Base-by-base conservation (phyloP, 2,113 vertebrate genomes). In the Pseudopipra pipra region DNA sequence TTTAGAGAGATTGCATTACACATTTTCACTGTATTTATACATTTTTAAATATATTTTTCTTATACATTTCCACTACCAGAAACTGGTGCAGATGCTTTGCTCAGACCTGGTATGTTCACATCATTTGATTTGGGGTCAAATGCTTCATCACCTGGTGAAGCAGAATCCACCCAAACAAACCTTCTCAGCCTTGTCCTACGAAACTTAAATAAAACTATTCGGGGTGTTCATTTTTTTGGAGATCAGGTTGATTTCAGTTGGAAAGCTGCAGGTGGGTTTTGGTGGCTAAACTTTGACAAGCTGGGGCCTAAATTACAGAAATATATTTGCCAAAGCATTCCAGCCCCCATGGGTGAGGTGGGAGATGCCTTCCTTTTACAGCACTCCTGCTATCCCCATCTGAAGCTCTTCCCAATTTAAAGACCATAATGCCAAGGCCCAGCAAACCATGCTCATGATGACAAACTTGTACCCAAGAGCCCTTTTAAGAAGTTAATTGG, bases 281-380 rank as follows among this genome's bases (percentile, higher is more conserved):
- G 47, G 25, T 78, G 43, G 30, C 11, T 51, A 11, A 82, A 72
- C 3, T 37, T 89, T 30, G 41, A 61, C 39, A 78, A n/a, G 6
- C 0, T 80, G 14, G 9, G 5, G 37, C 11, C 25, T 39, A 22
- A 35, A 18, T 31, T 56, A 51, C 4, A 72, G 12, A 68, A 82
- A 44, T 1, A 0, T 14, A 5, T 39, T 9, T 0, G 7, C 28
- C 28, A 39, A 79, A 87, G 59, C 0, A 0, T 7, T 81, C 13
- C 28, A 21, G 9, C 7, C 18, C 21, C 25, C 20, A 18, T 0
- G 6, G 7, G 11, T 39, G n/a, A 71, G 58, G 31, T 4, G 9
- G 30, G 30, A 74, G 63, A 67, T 24, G 15, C 19, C 24, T 51
- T 78, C 65, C 15, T 46, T 49, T 30, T 12, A 13, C 74, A 70